Conservation (phyloP, 2,797 vertebrate genomes). For the Sternarchorhynchus goeldii region DNA sequence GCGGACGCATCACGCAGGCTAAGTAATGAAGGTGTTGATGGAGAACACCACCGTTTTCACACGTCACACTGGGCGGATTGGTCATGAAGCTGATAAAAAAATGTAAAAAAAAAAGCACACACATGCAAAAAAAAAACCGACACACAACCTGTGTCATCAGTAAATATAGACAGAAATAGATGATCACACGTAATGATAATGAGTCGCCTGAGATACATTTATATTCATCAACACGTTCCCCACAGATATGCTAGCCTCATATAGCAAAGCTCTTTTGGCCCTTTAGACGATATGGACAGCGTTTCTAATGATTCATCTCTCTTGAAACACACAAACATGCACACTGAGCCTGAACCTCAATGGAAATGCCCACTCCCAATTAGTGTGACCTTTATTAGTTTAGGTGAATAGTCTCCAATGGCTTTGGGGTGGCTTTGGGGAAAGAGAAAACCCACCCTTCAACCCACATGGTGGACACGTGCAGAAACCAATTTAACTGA, state of each 20-base stretch:
- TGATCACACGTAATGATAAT: constrained; percentile 30
- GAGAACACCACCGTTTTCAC: constrained; percentile 62
- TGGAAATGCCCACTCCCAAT: constrained; percentile 40
- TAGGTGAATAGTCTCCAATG: constrained; percentile 41
- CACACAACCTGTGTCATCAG: constrained; percentile 50
- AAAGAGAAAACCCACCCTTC: constrained; percentile 46
- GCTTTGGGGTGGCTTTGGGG: constrained; percentile 42
- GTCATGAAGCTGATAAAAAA: constrained; percentile 58
- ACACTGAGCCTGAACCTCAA: constrained; percentile 33
- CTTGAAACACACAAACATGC: constrained; percentile 38
- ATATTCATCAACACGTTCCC: constrained; percentile 49
- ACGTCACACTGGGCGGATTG: constrained; percentile 61
- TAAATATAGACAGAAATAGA: constrained; percentile 58
- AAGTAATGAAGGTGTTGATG: constrained; percentile 63
- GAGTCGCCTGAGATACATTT: constrained; percentile 41
- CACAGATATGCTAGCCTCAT: constrained; percentile 45
- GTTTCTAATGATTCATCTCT: constrained; percentile 45
- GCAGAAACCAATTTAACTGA: constrained; percentile 54
- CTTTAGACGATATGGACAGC: constrained; percentile 38
- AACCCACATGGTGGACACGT: constrained; percentile 51
- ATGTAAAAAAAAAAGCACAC: not conserved
- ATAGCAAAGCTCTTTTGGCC: constrained; percentile 36
- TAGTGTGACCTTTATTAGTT: constrained; percentile 51
- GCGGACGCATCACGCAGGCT: constrained; percentile 61
- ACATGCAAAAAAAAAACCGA: constrained; percentile 7